These are phyloP conservation scores for Etheostoma perlongum DNA, from an alignment of 2,797 vertebrate genomes.

Conservation along the genomic window DNA sequence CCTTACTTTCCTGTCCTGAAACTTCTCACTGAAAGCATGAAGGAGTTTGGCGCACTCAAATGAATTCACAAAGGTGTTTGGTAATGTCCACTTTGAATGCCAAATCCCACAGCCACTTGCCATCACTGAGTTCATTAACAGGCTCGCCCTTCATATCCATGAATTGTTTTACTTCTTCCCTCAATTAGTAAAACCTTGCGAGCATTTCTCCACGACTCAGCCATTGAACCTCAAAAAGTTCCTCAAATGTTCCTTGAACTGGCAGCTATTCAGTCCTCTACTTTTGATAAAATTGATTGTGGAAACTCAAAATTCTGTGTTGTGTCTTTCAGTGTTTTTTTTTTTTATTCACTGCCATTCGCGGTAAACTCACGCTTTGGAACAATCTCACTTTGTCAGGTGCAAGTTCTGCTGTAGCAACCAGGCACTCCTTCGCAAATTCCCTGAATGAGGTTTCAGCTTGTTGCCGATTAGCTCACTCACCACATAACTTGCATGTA, in stretches of 20 bases:
- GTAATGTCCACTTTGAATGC: conserved; percentile 50
- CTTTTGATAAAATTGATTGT: conserved; percentile 24
- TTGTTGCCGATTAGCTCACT: too few relatives aligned
- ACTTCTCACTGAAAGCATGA: conserved; percentile 13
- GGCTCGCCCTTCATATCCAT: conserved; percentile 52
- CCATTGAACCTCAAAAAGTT: conserved; percentile 22
- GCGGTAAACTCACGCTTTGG: too few relatives aligned
- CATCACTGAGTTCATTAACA: conserved; percentile 38
- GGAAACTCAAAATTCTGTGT: background rate
- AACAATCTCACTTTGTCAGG: too few relatives aligned
- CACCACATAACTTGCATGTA: too few relatives aligned
- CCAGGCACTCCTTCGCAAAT: too few relatives aligned
- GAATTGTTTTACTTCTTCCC: conserved; percentile 27
- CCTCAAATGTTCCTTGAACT: conserved; percentile 5
- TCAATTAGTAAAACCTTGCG: conserved; percentile 7
- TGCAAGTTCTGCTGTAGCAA: too few relatives aligned
- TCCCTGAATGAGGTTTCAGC: too few relatives aligned
- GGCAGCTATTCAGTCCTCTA: background rate
- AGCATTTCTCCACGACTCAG: conserved; percentile 11
- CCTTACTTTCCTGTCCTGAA: too few relatives aligned
- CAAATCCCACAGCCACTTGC: conserved; percentile 46
- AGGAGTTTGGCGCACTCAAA: background rate
- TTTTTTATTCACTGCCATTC: too few relatives aligned
- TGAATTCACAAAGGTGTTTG: conserved; percentile 25
- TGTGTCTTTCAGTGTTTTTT: too few relatives aligned